These are phyloP conservation scores for Drosophila anomalata DNA, from an alignment of 2,888 invertebrate genomes.

Conservation along the genomic window DNA sequence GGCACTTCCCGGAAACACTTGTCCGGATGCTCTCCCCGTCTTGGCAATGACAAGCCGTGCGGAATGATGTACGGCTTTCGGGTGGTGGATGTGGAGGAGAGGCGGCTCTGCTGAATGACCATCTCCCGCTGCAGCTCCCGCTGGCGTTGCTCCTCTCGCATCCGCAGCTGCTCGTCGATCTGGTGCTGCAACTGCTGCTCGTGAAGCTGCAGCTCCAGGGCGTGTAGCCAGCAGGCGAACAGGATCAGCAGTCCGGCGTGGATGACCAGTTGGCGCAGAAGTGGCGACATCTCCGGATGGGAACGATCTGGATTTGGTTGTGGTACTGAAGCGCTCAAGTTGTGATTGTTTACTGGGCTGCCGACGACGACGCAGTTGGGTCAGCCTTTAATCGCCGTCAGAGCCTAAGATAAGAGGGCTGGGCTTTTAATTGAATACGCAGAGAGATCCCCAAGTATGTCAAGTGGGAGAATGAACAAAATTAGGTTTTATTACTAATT, in stretches of 20 bases:
- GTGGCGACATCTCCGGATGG: conserved; percentile 53
- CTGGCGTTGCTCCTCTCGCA: conserved; percentile 53
- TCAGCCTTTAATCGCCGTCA: conserved; percentile 60
- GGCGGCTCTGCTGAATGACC: conserved; percentile 54
- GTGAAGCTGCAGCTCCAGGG: conserved; percentile 60
- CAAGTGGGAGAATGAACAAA: conserved; percentile 21
- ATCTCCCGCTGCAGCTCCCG: conserved; percentile 62
- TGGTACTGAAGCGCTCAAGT: conserved; percentile 47
- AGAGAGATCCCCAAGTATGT: conserved; percentile 36
- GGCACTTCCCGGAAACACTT: conserved; percentile 81
- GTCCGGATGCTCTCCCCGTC: conserved; percentile 70
- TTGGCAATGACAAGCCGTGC: conserved; percentile 75
- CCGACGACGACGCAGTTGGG: conserved; percentile 46
- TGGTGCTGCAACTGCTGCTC: conserved; percentile 63
- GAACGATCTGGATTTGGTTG: conserved; percentile 2
- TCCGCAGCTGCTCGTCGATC: conserved; percentile 54
- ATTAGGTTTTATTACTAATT: conserved; percentile 23
- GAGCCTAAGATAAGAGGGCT: conserved; percentile 59
- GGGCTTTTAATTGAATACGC: conserved; percentile 64
- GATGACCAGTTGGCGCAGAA: conserved; percentile 59
- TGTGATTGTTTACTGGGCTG: conserved; percentile 62
- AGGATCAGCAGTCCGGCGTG: conserved; percentile 66
- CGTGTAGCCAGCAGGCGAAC: conserved; percentile 64
- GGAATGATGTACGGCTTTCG: conserved; percentile 70
- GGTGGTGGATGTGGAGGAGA: conserved; percentile 78